Percentiles rank a stretch among this genome's conserved stretches.
Evolutionary conservation across 2,888 invertebrate species (phyloP).

Genomic region (Watsonalla cultraria): DNA sequence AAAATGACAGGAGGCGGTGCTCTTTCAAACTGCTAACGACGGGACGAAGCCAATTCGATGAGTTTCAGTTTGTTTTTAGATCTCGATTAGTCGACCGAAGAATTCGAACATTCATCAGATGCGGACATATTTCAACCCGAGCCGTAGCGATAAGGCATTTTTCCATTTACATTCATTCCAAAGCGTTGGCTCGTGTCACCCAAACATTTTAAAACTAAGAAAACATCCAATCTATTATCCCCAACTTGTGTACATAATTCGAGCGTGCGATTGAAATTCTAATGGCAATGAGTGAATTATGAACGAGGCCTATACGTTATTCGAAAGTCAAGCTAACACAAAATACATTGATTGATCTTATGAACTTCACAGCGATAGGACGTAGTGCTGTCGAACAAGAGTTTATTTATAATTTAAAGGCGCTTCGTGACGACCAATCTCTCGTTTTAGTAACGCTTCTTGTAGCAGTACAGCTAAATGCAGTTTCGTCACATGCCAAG

Average conservation of each 20-base stretch:
- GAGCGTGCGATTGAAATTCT: conserved; percentile 11
- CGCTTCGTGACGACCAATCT: conserved; percentile 51
- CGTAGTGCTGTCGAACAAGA: conserved; percentile 16
- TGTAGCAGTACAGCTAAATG: conserved; percentile 50
- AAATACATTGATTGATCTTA: conserved; percentile 42
- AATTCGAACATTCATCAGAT: conserved; percentile 61
- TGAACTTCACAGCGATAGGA: conserved; percentile 29
- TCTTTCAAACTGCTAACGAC: conserved; percentile 46
- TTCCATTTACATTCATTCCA: conserved; percentile 54
- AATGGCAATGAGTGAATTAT: conserved; percentile 24
- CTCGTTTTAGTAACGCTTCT: conserved; percentile 49
- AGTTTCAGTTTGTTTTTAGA: conserved; percentile 63
- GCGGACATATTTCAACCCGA: conserved; percentile 54
- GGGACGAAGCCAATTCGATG: conserved; percentile 50
- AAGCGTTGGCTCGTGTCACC: conserved; percentile 23
- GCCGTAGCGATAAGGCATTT: conserved; percentile 57
- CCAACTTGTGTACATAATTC: conserved; percentile 13
- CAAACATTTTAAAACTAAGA: conserved; percentile 61
- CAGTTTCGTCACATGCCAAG: conserved; percentile 57
- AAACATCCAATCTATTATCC: conserved; percentile 44
- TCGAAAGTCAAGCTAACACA: conserved; percentile 31
- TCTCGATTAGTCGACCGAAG: conserved; percentile 50
- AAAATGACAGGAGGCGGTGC: conserved; percentile 50
- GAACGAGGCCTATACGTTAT: conserved; percentile 31
- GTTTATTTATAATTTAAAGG: conserved; percentile 55